phyloP scores from a whole-genome alignment of 2,888 invertebrate species.

The Galerucella calmariensis region DNA sequence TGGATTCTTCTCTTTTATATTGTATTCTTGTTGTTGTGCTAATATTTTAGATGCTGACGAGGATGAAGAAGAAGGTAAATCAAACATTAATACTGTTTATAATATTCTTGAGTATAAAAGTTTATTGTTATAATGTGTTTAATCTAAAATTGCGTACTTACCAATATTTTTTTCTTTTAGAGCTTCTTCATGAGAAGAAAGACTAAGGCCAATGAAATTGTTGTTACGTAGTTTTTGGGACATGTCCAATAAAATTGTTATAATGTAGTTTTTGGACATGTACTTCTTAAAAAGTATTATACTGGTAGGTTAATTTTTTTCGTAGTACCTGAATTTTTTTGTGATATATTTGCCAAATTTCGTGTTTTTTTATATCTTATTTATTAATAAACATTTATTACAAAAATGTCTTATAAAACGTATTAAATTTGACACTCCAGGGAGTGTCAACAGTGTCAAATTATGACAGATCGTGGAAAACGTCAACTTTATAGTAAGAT shows the following conservation, averaged over 20 bases:
- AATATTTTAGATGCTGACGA: slow-evolving; percentile 94
- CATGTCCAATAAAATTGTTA: background rate
- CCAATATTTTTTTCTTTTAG: slow-evolving; percentile 48
- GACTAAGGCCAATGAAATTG: slow-evolving; percentile 56
- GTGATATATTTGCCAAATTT: slow-evolving; percentile 30
- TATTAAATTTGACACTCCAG: no score
- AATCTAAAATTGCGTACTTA: background rate
- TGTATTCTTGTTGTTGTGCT: slow-evolving; percentile 95
- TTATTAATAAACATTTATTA: slow-evolving; percentile 3
- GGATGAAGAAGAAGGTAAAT: slow-evolving; percentile 73
- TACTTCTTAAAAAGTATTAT: background rate
- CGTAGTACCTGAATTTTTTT: slow-evolving; percentile 29
- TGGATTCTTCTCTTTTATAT: slow-evolving; percentile 92
- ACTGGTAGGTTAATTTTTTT: background rate
- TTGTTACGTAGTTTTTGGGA: background rate
- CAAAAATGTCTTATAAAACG: slow-evolving; percentile 7
- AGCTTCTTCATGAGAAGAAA: slow-evolving; percentile 64
- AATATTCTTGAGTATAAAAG: background rate
- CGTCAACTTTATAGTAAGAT: no score
- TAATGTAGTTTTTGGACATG: no score
- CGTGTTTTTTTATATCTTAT: slow-evolving; percentile 3
- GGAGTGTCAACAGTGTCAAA: no score
- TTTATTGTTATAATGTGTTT: no score
- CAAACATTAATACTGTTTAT: background rate
- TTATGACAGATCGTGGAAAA: no score